Evolutionary conservation across 64 coral and sea anemone genomes (phyloP), one percentile per base, ranked within the genome.

Genomic region (Anthopleura sola): DNA sequence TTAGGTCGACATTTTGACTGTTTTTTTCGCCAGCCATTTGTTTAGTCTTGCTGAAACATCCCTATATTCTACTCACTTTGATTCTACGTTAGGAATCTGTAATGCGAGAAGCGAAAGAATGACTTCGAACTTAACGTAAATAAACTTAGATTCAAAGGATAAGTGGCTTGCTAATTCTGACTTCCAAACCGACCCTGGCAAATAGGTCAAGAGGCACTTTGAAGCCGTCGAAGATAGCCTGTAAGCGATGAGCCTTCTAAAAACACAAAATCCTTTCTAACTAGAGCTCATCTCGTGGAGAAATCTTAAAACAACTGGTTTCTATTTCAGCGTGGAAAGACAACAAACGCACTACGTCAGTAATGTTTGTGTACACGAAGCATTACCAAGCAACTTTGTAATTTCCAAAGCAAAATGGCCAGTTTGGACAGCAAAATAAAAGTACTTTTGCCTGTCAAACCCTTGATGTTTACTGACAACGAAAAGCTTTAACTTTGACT

Each of bases 151-250:
- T 62, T n/a, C 29, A 34, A 13, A 71, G 26, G 66, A 71, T 71
- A 71, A 71, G 66, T 71, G 15, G 2, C n/a, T 31, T 12, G 29
- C 66, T 71, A 71, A 71, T 71, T 71, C 66, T 71, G 66, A 28
- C n/a, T 29, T 32, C 28, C 8, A 32, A 71, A 71, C 11, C 66
- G 66, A 71, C 66, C 66, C 66, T 71, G 12, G 66, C 31, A 12
- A 16, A n/a, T 34, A 34, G 66, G 66, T 71, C 66, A 71, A 71
- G 66, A 71, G 66, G 66, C 66, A 71, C 66, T 71, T 71, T 16
- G 26, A 0, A 32, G 29, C 66, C 8, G n/a, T 71, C 66, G 8
- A 71, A 71, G 66, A 71, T 71, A 71, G 66, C 66, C 29, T 71
- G 26, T 71, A 31, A 71, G 66, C 66, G 29, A 71, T 71, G 66